phyloP scores from a whole-genome alignment of 2,888 invertebrate species.

The Drosophila hamatofila region DNA sequence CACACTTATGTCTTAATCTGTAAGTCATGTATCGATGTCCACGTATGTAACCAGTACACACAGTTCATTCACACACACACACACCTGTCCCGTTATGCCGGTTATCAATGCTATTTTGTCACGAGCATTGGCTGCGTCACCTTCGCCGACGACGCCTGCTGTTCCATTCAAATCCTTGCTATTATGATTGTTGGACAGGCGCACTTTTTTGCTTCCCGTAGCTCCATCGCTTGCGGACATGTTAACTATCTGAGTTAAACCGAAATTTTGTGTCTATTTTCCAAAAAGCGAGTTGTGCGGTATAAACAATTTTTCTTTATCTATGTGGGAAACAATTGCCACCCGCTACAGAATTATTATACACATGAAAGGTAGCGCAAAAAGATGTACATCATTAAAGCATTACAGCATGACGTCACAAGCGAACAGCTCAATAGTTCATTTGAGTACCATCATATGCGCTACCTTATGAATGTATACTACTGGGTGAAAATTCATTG shows the following conservation, averaged over 20 bases:
- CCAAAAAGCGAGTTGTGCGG: slow-evolving; percentile 14
- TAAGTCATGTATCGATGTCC: slow-evolving; percentile 34
- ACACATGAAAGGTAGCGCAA: slow-evolving; percentile 19
- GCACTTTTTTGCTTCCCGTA: slow-evolving; percentile 58
- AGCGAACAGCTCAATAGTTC: background rate
- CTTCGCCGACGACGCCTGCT: slow-evolving; percentile 14
- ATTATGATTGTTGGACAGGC: slow-evolving; percentile 45
- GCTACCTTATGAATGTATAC: background rate
- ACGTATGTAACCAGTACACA: slow-evolving; percentile 7
- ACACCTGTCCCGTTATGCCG: slow-evolving; percentile 98
- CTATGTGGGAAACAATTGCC: slow-evolving; percentile 39
- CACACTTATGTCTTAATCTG: slow-evolving; percentile 2
- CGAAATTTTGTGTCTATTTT: slow-evolving; percentile 12
- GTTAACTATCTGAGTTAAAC: slow-evolving; percentile 31
- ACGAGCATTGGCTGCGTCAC: slow-evolving; percentile 28
- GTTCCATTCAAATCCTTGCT: slow-evolving; percentile 57
- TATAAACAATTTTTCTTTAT: slow-evolving; percentile 64
- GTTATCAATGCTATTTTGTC: slow-evolving; percentile 93
- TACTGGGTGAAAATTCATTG: background rate
- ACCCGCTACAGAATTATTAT: slow-evolving; percentile 25
- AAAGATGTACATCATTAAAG: background rate
- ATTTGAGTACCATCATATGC: background rate
- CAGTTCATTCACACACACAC: slow-evolving; percentile 44
- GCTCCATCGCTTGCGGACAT: slow-evolving; percentile 67
- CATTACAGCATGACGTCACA: slow-evolving; percentile 27